Evolutionary conservation across 2,888 invertebrate species (phyloP).

Genomic region (Ormyrus thymus): DNA sequence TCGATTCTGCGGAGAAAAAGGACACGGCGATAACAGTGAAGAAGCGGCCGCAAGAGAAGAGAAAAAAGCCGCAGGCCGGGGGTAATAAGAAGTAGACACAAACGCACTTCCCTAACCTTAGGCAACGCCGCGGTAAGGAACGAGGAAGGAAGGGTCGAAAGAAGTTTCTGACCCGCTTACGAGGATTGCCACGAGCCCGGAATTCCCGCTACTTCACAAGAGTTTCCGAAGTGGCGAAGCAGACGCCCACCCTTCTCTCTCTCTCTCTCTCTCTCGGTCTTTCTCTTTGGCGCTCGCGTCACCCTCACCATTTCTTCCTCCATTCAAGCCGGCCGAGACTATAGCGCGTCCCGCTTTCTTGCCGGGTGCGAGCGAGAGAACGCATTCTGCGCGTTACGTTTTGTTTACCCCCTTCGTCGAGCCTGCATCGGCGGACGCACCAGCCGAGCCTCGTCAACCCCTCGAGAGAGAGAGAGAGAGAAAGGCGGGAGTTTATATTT

Average conservation of each 20-base stretch:
- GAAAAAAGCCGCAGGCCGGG: constrained; percentile 42
- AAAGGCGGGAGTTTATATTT: constrained; percentile 47
- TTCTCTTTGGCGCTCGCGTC: neutral
- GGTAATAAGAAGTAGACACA: constrained; percentile 58
- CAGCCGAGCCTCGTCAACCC: constrained; percentile 6
- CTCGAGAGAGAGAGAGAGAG: constrained; percentile 43
- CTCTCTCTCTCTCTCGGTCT: constrained; percentile 44
- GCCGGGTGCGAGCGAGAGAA: constrained; percentile 18
- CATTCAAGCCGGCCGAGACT: constrained; percentile 59
- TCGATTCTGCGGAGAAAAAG: constrained; percentile 44
- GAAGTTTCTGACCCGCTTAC: constrained; percentile 75
- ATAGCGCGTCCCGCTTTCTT: constrained; percentile 52
- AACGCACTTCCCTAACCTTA: constrained; percentile 70
- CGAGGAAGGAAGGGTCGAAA: constrained; percentile 66
- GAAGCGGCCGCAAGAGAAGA: constrained; percentile 26
- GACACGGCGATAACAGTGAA: constrained; percentile 53
- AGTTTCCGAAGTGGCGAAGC: constrained; percentile 71
- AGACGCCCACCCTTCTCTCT: constrained; percentile 61
- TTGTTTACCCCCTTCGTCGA: constrained; percentile 64
- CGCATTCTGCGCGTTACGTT: constrained; percentile 29
- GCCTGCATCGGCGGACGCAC: constrained; percentile 6
- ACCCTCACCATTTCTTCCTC: constrained; percentile 44
- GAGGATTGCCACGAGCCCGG: constrained; percentile 65
- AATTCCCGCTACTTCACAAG: constrained; percentile 70
- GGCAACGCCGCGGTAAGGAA: constrained; percentile 61